Base-by-base conservation (phyloP, 2,113 vertebrate species). In the Camelus bactrianus region DNA sequence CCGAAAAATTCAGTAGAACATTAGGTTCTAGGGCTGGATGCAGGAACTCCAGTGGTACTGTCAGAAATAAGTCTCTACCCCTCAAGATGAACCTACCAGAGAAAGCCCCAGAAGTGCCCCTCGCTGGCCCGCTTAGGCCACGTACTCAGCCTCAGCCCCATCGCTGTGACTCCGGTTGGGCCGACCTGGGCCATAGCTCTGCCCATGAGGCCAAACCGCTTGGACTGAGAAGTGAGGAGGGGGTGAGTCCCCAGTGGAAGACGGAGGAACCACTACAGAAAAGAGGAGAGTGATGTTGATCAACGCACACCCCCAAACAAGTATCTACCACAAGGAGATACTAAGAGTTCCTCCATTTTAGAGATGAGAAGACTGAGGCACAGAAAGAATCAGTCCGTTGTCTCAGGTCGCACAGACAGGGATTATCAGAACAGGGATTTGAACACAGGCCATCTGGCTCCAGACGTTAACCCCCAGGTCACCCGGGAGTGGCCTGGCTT, bases 21-120 rank as follows among this genome's bases (percentile, higher is more conserved):
- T 2, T 1, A 26, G 24, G 2, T 38, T 73, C 30, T 14, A 11
- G 15, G 52, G 22, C 80, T 17, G 24, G 54, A 38, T 20, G 4
- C n/a, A n/a, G 72, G 22, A 10, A 1, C 56, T 3, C 42, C 2
- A 0, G 5, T 1, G 54, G 19, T 3, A 4, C 54, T 72, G 9
- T 56, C 60, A 35, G 52, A 80, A 67, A 73, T 30, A 42, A 2
- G 10, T 22, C 70, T 60, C 30, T 60, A 75, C n/a, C 35, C 48
- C 79, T 42, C 64, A 42, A 17, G 54, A 32, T 65, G 77, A 73
- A 89, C 50, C 50, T 42, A 24, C 46, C 48, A 86, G 69, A 72
- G 81, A 52, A 58, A 73, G 22, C 42, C 77, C 85, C 87, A 58
- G 65, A 50, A 79, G 17, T 20, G 2, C 75, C 50, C 88, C 17